Evolutionary conservation across 2,113 vertebrate genomes (phyloP), one percentile per base, ranked within the genome.

Genomic region (Ovibos moschatus): DNA sequence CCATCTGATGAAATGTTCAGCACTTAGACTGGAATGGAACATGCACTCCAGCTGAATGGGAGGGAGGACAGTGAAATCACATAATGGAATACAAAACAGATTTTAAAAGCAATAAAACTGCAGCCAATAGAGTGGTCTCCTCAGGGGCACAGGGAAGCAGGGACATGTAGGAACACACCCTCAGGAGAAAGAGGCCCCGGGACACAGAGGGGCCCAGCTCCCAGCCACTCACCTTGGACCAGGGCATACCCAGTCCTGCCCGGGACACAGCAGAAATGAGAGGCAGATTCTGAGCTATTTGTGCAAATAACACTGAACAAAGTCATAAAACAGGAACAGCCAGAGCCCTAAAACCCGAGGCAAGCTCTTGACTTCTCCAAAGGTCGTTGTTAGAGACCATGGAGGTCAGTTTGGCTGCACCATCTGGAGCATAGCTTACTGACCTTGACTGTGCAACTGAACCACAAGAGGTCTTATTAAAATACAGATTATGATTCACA

Each of bases 31-130:
- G 97, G 94, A 97, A 94, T 86, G 62, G 71, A 82, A 84, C 88
- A n/a, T 36, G 86, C 62, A 89, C 82, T 87, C 90, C 88, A 86
- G 89, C 92, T 96, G 88, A 98, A 95, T 87, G 88, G 87, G 95
- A 95, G 79, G 97, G 96, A 97, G 96, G 97, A 94, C 62, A 91
- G 82, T 21, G 25, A 57, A 89, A 91, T 84, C 82, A 8, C 97
- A 87, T 95, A 97, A 98, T 96, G 96, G 94, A 98, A 98, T 97
- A 98, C 97, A 98, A 97, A 98, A 94, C 64, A 97, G 97, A 98
- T 96, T 97, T 98, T 91, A 97, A 98, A 97, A 93, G 97, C 94
- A 98, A 94, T 97, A 97, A 96, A 97, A 95, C 27, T 58, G 82
- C 45, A 87, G 82, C 79, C 47, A 51, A 78, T 5, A 0, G 67